These are phyloP conservation scores for Ephestia elutella DNA, from an alignment of 1,140 invertebrate genomes.

Conservation along the genomic window DNA sequence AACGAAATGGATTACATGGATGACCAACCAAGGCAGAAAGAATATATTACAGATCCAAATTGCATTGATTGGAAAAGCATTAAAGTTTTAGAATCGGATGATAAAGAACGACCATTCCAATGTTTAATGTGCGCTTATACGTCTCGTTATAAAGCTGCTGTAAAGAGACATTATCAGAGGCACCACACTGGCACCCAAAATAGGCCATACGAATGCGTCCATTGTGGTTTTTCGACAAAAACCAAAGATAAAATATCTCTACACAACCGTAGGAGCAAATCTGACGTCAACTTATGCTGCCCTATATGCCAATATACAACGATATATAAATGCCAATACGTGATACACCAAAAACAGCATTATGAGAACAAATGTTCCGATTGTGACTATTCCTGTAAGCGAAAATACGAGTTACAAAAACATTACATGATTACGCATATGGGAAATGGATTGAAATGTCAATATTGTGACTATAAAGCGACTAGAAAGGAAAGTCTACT, in stretches of 20 bases:
- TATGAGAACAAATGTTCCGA: conserved; percentile 36
- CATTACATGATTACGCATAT: conserved; percentile 34
- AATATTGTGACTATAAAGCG: conserved; percentile 42
- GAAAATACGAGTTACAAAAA: conserved; percentile 43
- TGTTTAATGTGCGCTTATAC: conserved; percentile 41
- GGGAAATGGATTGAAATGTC: conserved; percentile 41
- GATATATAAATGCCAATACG: conserved; percentile 41
- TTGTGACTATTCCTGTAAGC: conserved; percentile 39
- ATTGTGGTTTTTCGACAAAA: conserved; percentile 52
- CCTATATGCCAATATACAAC: conserved; percentile 30
- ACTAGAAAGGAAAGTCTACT: conserved; percentile 42
- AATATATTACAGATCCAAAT: conserved; percentile 32
- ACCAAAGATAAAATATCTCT: conserved; percentile 51
- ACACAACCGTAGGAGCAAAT: conserved; percentile 42
- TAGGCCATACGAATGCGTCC: conserved; percentile 43
- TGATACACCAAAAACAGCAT: conserved; percentile 43
- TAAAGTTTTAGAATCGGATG: conserved; percentile 36
- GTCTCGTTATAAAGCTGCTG: conserved; percentile 48
- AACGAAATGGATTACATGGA: not conserved
- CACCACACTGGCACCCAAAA: conserved; percentile 41
- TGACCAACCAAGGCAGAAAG: conserved; percentile 18
- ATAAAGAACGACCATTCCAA: conserved; percentile 36
- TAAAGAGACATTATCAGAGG: conserved; percentile 50
- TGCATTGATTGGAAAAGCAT: conserved; percentile 43
- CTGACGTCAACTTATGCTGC: conserved; percentile 26